Conservation (phyloP, 2,797 vertebrate genomes). For the Hoplostethus mediterraneus region DNA sequence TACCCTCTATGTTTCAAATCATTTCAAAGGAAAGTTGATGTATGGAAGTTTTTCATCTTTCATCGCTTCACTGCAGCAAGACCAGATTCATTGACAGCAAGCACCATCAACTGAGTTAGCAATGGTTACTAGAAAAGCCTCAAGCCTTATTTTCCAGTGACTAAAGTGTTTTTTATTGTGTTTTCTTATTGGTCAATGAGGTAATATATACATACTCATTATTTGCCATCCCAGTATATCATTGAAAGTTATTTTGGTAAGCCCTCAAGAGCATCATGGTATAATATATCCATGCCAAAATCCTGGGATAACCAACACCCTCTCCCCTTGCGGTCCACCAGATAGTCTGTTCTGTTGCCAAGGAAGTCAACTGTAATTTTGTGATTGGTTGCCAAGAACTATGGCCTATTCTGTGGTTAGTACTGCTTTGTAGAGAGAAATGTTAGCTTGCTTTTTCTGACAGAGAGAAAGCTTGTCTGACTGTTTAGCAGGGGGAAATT, state of each 20-base stretch:
- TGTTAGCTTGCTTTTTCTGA: conserved; percentile 73
- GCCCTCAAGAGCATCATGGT: conserved; percentile 64
- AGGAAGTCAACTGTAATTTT: conserved; percentile 81
- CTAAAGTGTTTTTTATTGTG: conserved; percentile 49
- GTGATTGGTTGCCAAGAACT: conserved; percentile 79
- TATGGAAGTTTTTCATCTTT: conserved; percentile 55
- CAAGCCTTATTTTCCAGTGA: conserved; percentile 64
- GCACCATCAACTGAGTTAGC: conserved; percentile 26
- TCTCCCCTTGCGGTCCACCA: conserved; percentile 72
- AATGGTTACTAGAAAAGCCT: conserved; percentile 27
- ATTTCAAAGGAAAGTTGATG: conserved; percentile 13
- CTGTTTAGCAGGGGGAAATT: conserved; percentile 71
- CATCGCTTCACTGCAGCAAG: conserved; percentile 35
- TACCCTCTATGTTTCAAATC: conserved; percentile 31
- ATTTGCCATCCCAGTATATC: conserved; percentile 57
- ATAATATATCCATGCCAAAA: conserved; percentile 58
- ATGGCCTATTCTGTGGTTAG: conserved; percentile 76
- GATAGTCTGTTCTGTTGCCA: conserved; percentile 77
- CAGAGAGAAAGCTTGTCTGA: conserved; percentile 76
- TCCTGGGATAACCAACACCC: conserved; percentile 67
- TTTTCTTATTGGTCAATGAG: conserved; percentile 74
- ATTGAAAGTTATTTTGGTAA: conserved; percentile 68
- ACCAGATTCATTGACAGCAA: conserved; percentile 30
- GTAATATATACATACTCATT: conserved; percentile 65
- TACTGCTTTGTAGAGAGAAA: conserved; percentile 73